Percentiles rank a stretch among this genome's conserved stretches.
Conservation (phyloP, 2,797 vertebrate species). For the Poeciliopsis presidionis region DNA sequence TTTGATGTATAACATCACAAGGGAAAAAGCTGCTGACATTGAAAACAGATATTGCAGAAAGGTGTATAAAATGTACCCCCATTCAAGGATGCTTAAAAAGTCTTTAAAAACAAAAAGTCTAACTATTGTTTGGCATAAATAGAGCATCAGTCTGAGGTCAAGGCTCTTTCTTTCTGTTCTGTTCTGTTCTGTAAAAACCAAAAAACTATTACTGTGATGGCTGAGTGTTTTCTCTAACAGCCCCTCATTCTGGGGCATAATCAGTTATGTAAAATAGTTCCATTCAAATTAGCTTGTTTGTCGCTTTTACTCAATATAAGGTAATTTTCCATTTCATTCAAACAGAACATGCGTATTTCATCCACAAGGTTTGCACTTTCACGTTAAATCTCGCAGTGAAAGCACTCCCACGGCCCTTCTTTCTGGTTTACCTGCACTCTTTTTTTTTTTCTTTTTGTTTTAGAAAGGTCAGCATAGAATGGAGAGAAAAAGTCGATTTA, state of each 20-base stretch:
- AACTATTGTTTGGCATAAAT: conserved; percentile 40
- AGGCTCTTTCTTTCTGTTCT: conserved; percentile 37
- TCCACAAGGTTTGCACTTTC: background rate
- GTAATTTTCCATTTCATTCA: background rate
- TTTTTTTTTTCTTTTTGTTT: conserved; percentile 7
- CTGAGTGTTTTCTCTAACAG: conserved; percentile 51
- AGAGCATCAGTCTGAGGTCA: conserved; percentile 37
- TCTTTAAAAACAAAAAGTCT: conserved; percentile 28
- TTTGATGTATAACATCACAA: conserved; percentile 17
- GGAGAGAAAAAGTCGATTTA: conserved; percentile 39
- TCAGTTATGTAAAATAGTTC: conserved; percentile 58
- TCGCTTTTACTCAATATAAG: background rate
- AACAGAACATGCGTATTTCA: background rate
- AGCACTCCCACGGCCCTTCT: conserved; percentile 13
- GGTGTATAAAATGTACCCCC: background rate
- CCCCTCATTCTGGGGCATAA: conserved; percentile 61
- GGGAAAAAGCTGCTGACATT: conserved; percentile 4
- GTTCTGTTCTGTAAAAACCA: conserved; percentile 10
- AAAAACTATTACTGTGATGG: conserved; percentile 34
- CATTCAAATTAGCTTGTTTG: conserved; percentile 39
- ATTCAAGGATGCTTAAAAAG: conserved; percentile 1
- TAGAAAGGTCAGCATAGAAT: conserved; percentile 25
- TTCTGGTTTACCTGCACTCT: conserved; percentile 22
- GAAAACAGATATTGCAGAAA: conserved; percentile 16
- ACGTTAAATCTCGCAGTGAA: background rate